These are phyloP conservation scores for Spatulosminthurus flaviceps DNA, from an alignment of 2,888 invertebrate species.

Conservation along the genomic window DNA sequence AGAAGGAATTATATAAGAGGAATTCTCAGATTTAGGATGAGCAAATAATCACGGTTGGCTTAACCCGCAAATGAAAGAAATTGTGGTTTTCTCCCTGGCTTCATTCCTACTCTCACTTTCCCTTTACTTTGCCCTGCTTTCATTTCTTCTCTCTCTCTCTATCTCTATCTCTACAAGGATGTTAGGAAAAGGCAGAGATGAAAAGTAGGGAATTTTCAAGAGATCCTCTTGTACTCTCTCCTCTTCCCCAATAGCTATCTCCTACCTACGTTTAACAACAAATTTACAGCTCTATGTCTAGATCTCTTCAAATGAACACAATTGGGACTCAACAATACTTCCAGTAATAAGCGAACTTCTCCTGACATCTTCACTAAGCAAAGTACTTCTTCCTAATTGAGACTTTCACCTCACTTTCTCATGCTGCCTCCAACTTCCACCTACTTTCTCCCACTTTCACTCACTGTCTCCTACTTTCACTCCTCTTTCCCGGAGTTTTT, in stretches of 20 bases:
- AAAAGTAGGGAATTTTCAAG: too few relatives aligned
- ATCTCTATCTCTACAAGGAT: too few relatives aligned
- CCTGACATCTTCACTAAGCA: too few relatives aligned
- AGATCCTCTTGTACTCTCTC: too few relatives aligned
- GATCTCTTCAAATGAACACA: conserved; percentile 18
- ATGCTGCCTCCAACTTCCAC: too few relatives aligned
- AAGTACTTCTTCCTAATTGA: too few relatives aligned
- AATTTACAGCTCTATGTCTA: conserved; percentile 29
- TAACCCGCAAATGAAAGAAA: conserved; percentile 33
- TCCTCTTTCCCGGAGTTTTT: neutral
- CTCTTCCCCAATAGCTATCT: neutral
- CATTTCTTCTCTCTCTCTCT: too few relatives aligned
- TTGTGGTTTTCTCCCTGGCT: conserved; percentile 24
- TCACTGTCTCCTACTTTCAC: too few relatives aligned
- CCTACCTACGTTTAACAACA: conserved; percentile 15
- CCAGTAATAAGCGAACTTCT: neutral
- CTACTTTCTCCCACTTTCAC: too few relatives aligned
- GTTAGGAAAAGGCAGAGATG: too few relatives aligned
- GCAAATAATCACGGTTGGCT: conserved; percentile 39
- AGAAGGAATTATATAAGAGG: neutral
- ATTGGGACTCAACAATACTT: neutral
- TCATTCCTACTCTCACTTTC: neutral
- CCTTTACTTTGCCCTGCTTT: neutral
- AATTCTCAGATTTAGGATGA: conserved; percentile 35
- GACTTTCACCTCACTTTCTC: too few relatives aligned